A percentile compares a stretch with the other conserved stretches of the same genome.
Conservation (phyloP, 2,888 invertebrate genomes). For the Hydropsyche betteni region DNA sequence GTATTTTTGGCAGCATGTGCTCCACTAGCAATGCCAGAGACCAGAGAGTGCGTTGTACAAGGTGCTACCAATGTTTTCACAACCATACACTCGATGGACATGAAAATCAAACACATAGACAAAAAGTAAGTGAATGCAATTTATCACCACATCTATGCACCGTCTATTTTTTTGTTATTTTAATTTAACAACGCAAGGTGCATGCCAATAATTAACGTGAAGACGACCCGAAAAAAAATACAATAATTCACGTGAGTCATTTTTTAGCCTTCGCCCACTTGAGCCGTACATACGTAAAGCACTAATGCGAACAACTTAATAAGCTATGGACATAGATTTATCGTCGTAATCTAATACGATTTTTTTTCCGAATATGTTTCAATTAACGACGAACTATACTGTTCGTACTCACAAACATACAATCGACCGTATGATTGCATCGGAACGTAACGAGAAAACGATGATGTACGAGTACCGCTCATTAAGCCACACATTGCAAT, state of each 20-base stretch:
- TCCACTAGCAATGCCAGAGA: constrained; percentile 94
- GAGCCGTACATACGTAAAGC: not conserved
- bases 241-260: constrained; percentile 22
- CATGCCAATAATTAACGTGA: constrained; percentile 2
- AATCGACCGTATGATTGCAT: not conserved
- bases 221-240: constrained; percentile 2
- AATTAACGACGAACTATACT: constrained; percentile 26
- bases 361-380: constrained; percentile 27
- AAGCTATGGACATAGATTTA: constrained; percentile 24
- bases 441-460: not conserved
- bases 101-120: constrained; percentile 96
- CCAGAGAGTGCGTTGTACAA: constrained; percentile 92
- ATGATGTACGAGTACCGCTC: constrained; percentile 17
- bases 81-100: constrained; percentile 95
- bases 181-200: not conserved
- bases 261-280: constrained; percentile 30
- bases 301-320: constrained; percentile 25
- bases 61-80: constrained; percentile 98
- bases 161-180: not conserved
- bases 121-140: constrained; percentile 78
- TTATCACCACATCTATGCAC: no score
- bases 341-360: constrained; percentile 21
- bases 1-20: constrained; percentile 97
- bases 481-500: constrained; percentile 17
- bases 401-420: not conserved